Conservation (phyloP, 1,140 invertebrate genomes). For the Solenopsis fugax region DNA sequence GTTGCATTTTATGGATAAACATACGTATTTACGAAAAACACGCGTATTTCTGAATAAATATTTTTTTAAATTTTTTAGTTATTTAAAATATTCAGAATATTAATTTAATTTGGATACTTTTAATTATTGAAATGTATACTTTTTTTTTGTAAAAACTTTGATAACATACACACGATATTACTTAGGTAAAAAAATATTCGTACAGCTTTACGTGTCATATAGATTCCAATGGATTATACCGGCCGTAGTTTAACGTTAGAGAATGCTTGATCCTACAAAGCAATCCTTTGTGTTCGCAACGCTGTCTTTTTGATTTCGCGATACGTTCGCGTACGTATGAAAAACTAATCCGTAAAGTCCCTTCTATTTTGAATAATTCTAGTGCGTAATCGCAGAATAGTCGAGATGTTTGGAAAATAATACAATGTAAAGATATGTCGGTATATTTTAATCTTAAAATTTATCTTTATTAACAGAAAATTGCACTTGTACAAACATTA, state of each 20-base stretch:
- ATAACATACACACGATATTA: not conserved
- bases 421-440: not conserved
- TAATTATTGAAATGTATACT: not conserved
- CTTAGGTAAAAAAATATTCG: not conserved
- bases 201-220: not conserved
- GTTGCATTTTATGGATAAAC: not conserved
- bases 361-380: constrained; percentile 60
- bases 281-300: constrained; percentile 34
- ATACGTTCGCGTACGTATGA: constrained; percentile 2
- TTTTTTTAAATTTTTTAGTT: not conserved
- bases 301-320: constrained; percentile 32
- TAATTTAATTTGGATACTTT: constrained; percentile 10
- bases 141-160: not conserved
- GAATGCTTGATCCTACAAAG: constrained; percentile 65
- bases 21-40: not conserved
- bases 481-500: not conserved
- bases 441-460: not conserved
- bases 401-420: constrained; percentile 30
- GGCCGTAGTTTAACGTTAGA: constrained; percentile 33
- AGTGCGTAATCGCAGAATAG: constrained; percentile 11
- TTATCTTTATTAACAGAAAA: not conserved
- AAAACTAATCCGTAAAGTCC: constrained; percentile 56
- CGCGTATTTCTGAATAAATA: not conserved
- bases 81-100: constrained; percentile 4
- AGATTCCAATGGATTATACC: constrained; percentile 52